Conservation (phyloP, 1,140 invertebrate species). For the Doryteuthis pealeii region DNA sequence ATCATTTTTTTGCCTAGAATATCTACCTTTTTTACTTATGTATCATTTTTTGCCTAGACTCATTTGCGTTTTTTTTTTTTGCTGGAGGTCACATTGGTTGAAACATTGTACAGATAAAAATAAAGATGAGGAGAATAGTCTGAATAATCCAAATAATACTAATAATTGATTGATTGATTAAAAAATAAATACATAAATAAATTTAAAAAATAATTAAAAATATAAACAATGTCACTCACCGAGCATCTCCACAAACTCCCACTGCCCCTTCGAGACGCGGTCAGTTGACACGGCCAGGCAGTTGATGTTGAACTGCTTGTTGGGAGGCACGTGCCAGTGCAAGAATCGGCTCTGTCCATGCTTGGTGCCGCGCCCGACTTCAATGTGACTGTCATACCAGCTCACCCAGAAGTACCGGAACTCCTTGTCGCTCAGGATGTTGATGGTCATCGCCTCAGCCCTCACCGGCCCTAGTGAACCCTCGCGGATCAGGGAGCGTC, state of each 20-base stretch:
- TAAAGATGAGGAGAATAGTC: too few relatives aligned
- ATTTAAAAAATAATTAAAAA: background rate
- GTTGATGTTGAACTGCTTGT: conserved; percentile 50
- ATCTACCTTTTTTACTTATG: too few relatives aligned
- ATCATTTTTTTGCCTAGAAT: too few relatives aligned
- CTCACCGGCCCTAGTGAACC: conserved; percentile 40
- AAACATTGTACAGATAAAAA: too few relatives aligned
- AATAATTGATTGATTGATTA: too few relatives aligned
- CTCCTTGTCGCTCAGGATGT: conserved; percentile 43
- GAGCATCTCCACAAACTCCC: conserved; percentile 57
- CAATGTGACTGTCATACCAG: conserved; percentile 43
- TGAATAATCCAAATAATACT: too few relatives aligned
- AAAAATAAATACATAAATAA: background rate
- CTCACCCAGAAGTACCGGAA: conserved; percentile 54
- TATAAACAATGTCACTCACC: conserved; percentile 31
- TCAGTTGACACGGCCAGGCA: conserved; percentile 54
- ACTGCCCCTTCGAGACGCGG: conserved; percentile 46
- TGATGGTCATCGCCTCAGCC: conserved; percentile 46
- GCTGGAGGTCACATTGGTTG: too few relatives aligned
- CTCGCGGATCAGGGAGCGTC: conserved; percentile 46
- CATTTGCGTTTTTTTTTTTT: too few relatives aligned
- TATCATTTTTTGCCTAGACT: too few relatives aligned
- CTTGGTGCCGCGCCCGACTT: conserved; percentile 51
- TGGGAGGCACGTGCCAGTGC: conserved; percentile 45
- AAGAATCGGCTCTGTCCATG: conserved; percentile 47